Evolutionary conservation across 2,888 invertebrate genomes (phyloP).

Genomic region (Sussaba pulchella): DNA sequence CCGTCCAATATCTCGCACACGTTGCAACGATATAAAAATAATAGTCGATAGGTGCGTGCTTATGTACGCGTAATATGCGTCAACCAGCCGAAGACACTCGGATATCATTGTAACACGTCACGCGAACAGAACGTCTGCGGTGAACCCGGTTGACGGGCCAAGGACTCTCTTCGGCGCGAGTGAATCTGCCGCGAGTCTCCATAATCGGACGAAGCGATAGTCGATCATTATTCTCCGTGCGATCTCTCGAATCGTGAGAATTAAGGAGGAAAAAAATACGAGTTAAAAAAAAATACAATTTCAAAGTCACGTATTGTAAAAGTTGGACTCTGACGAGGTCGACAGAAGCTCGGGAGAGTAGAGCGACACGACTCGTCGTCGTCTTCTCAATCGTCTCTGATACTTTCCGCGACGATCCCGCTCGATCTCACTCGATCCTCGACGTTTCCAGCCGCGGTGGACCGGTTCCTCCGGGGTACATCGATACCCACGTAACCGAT

Average conservation of each 20-base stretch:
- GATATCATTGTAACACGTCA: constrained; percentile 64
- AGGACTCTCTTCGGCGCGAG: constrained; percentile 53
- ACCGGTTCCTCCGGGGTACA: constrained; percentile 51
- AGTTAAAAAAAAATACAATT: constrained; percentile 2
- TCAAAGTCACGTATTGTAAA: constrained; percentile 14
- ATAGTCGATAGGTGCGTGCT: constrained; percentile 1
- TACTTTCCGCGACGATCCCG: constrained; percentile 44
- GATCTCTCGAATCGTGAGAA: constrained; percentile 25
- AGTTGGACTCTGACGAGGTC: constrained; percentile 16
- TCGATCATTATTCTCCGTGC: constrained; percentile 5
- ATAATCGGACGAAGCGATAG: constrained; percentile 44
- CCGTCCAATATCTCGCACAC: neutral
- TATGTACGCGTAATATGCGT: constrained; percentile 19
- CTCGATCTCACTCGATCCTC: constrained; percentile 44
- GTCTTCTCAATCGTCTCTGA: constrained; percentile 11
- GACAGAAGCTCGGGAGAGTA: constrained; percentile 38
- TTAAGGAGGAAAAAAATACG: neutral
- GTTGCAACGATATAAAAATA: constrained; percentile 8
- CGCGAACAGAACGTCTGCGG: constrained; percentile 66
- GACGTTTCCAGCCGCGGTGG: constrained; percentile 43
- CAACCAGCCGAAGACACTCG: constrained; percentile 40
- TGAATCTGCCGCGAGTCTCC: constrained; percentile 39
- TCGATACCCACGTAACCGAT: constrained; percentile 49
- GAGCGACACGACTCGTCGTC: constrained; percentile 17
- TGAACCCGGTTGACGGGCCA: constrained; percentile 64